Percentiles rank a stretch among this genome's conserved stretches.
These are phyloP conservation scores for Tetragnatha montana DNA, from an alignment of 2,888 invertebrate species.

Conservation along the genomic window DNA sequence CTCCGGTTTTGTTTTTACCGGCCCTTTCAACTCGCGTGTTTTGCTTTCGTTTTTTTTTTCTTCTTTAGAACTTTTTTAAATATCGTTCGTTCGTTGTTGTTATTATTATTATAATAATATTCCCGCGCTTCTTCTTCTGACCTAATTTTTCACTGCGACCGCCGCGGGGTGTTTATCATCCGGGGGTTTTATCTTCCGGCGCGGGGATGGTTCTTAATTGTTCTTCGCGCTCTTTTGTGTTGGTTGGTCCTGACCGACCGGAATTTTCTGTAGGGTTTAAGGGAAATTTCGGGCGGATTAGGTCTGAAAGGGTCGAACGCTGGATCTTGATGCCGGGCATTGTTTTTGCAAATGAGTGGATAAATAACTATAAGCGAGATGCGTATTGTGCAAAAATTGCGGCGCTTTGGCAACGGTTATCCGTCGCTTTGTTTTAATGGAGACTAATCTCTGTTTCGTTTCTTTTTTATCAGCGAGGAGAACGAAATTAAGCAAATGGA, in stretches of 20 bases:
- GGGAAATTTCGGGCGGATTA: not conserved
- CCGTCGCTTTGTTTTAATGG: too few relatives aligned
- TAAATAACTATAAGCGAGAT: not conserved
- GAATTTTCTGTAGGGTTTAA: not conserved
- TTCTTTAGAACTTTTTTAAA: not conserved
- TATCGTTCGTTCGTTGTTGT: too few relatives aligned
- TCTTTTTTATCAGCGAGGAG: too few relatives aligned
- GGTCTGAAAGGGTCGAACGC: not conserved
- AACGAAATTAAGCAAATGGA: too few relatives aligned
- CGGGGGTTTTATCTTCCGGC: not conserved
- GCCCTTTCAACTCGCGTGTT: constrained; percentile 33
- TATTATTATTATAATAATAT: constrained; percentile 31
- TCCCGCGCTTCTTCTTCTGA: constrained; percentile 36
- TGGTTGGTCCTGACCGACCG: not conserved
- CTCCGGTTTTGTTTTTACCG: constrained; percentile 43
- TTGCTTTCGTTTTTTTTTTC: constrained; percentile 22
- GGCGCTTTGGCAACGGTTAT: not conserved
- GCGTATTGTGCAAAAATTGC: not conserved
- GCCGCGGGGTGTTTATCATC: constrained; percentile 11
- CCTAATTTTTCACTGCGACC: constrained; percentile 57
- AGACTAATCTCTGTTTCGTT: too few relatives aligned
- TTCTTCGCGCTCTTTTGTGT: not conserved
- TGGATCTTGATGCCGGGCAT: not conserved
- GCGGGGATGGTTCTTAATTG: not conserved
- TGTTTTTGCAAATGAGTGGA: not conserved